Percentiles rank a stretch among this genome's conserved stretches.
Conservation (phyloP, 2,113 vertebrate species). For the Martes martes region DNA sequence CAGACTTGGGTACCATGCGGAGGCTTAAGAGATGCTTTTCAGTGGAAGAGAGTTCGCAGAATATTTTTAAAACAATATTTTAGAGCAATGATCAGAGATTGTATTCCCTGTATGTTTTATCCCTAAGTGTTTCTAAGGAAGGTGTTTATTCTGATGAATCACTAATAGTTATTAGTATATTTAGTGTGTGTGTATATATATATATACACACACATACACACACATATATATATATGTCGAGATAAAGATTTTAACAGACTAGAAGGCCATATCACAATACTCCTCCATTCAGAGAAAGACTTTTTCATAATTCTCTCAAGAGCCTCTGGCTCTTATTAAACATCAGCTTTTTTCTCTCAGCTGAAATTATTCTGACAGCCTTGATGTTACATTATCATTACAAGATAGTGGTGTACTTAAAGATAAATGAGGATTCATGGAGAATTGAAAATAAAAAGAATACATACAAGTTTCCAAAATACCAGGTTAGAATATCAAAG, state of each 20-base stretch:
- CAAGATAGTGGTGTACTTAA: constrained; percentile 40
- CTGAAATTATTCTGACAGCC: constrained; percentile 60
- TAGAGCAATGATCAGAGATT: not conserved
- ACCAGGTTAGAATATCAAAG: constrained; percentile 38
- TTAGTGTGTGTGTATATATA: not conserved
- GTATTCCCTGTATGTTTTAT: not conserved
- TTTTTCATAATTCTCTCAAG: constrained; percentile 3
- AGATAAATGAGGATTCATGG: constrained; percentile 38
- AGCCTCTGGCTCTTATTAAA: constrained; percentile 36
- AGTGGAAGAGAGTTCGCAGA: not conserved
- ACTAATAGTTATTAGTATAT: not conserved
- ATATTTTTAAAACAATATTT: constrained; percentile 25
- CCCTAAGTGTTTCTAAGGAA: not conserved
- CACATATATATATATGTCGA: too few relatives aligned
- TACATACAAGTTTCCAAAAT: constrained; percentile 10
- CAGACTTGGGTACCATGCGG: not conserved
- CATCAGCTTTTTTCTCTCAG: constrained; percentile 30
- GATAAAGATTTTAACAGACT: not conserved
- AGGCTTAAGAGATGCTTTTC: not conserved
- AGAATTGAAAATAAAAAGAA: constrained; percentile 46
- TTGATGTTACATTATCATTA: constrained; percentile 53
- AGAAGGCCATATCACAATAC: not conserved
- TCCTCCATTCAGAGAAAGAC: not conserved
- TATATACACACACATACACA: too few relatives aligned
- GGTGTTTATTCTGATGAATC: not conserved